Base-by-base conservation (phyloP, 2,888 invertebrate species). In the Aphodius granarius region DNA sequence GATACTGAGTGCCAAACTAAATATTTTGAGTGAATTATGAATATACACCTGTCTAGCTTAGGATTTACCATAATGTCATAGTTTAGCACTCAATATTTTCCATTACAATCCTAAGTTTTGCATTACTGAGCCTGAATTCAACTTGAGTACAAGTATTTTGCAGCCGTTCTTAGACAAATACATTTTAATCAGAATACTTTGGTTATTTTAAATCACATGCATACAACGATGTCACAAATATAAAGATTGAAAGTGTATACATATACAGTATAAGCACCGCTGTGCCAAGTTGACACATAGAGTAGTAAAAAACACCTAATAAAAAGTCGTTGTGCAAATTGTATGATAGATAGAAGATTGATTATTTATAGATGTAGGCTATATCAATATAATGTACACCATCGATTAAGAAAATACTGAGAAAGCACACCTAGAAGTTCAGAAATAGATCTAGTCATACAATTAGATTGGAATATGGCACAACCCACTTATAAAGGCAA, bases 171-270 rank as follows among this genome's bases (percentile, higher is more conserved):
- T 76, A 22, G 68, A 68, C 20, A 20, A 20, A n/a, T n/a, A n/a
- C 6, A 20, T 20, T 68, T 20, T 16, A 22, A 66, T 21, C 20
- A n/a, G 20, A 68, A 68, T 78, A 78, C 79, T 80, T 80, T 79
- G 79, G 79, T 79, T 80, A 80, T 78, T 76, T 77, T 78, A 79
- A 78, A 81, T 80, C 81, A 80, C 81, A 79, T 78, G 78, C 78
- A 78, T 71, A 68, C 71, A 71, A 71, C 66, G 62, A 21, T 16
- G 63, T 18, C 72, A 71, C 21, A 68, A 19, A 19, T 21, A 66
- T 63, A 71, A 20, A 71, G 63, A 71, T 66, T 17, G 23, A 72
- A 66, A 21, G 72, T 23, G 20, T 73, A 66, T 72, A 20, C 63
- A 23, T 68, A 15, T 19, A 70, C n/a, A n/a, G 22, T 70, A 64